Percentiles rank a stretch among this genome's conserved stretches.
Evolutionary conservation across 2,888 invertebrate species (phyloP).

Genomic region (Elmis aenea): DNA sequence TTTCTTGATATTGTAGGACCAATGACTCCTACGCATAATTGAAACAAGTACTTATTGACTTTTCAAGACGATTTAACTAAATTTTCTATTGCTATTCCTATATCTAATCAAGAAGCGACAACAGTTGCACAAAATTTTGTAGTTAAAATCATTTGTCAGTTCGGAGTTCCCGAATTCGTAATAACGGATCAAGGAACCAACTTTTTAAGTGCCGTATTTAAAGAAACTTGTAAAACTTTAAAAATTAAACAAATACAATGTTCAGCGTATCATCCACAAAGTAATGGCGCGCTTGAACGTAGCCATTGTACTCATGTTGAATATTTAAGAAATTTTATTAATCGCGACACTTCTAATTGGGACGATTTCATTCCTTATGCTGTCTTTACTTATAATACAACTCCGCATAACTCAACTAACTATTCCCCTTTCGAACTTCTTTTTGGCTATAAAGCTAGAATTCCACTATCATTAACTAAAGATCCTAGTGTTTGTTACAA

Average conservation of each 20-base stretch:
- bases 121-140: conserved; percentile 26
- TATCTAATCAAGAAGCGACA: conserved; percentile 25
- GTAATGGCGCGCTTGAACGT: conserved; percentile 32
- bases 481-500: conserved; percentile 5
- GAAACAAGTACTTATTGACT: conserved; percentile 28
- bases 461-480: conserved; percentile 18
- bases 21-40: conserved; percentile 18
- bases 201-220: conserved; percentile 1
- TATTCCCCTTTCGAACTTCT: conserved; percentile 24
- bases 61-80: conserved; percentile 29
- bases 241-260: conserved; percentile 29
- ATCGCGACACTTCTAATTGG: conserved; percentile 20
- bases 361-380: conserved; percentile 18
- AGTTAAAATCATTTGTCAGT: conserved; percentile 16
- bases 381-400: conserved; percentile 28
- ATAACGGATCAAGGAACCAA: not conserved
- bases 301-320: conserved; percentile 30
- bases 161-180: conserved; percentile 1
- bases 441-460: conserved; percentile 16
- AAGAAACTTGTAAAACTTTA: conserved; percentile 21
- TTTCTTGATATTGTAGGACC: conserved; percentile 32
- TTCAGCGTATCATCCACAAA: conserved; percentile 30
- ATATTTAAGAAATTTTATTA: conserved; percentile 31
- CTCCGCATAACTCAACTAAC: conserved; percentile 24
- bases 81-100: conserved; percentile 24